These are phyloP conservation scores for Scotopteryx bipunctaria DNA, from an alignment of 2,888 invertebrate genomes.

Conservation along the genomic window DNA sequence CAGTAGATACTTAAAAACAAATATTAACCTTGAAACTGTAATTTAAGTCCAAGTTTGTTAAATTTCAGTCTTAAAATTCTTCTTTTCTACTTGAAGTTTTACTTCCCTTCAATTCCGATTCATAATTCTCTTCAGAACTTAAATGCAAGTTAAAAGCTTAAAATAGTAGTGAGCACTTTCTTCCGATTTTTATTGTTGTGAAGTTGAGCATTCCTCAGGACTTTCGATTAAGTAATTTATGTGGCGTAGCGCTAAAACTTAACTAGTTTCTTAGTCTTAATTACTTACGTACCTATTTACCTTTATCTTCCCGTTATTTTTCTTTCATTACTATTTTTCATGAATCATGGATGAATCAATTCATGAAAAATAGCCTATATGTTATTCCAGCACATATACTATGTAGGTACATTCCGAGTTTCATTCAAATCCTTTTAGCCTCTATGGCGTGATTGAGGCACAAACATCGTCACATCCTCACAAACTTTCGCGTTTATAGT, in stretches of 20 bases:
- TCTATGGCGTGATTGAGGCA: no score
- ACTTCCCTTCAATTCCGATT: conserved; percentile 64
- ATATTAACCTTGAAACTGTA: background rate
- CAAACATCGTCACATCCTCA: no score
- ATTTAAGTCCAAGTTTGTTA: conserved; percentile 25
- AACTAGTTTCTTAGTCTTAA: background rate
- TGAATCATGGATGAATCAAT: no score
- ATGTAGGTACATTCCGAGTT: no score
- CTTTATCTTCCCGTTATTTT: no score
- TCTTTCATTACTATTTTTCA: no score
- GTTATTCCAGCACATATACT: no score
- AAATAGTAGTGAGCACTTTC: conserved; percentile 64
- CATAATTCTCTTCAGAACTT: conserved; percentile 71
- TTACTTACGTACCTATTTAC: background rate
- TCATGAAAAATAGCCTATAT: no score
- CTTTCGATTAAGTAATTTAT: conserved; percentile 45
- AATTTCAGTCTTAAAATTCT: conserved; percentile 39
- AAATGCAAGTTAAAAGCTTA: conserved; percentile 72
- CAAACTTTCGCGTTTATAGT: no score
- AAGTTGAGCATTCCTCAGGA: conserved; percentile 48
- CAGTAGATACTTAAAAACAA: background rate
- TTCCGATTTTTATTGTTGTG: conserved; percentile 57
- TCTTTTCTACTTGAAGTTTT: conserved; percentile 55
- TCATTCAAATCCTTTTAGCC: no score
- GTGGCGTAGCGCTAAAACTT: background rate